phyloP scores from a whole-genome alignment of 2,888 invertebrate genomes.

The Spisula subtruncata region DNA sequence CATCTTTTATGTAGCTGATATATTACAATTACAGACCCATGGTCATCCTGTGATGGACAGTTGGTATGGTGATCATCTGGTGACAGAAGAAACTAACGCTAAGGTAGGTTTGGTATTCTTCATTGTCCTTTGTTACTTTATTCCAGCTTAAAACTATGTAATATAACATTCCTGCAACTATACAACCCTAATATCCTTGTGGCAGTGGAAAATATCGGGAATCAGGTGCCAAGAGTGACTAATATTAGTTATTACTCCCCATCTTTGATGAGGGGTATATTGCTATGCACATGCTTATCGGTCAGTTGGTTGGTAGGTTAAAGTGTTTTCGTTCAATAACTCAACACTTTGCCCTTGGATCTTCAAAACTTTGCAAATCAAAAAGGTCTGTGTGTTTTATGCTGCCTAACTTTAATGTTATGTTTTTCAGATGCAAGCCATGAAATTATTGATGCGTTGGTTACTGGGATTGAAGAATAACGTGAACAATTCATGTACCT shows the following conservation, averaged over 20 bases:
- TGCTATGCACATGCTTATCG: too few species aligned
- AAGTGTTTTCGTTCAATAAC: too few species aligned
- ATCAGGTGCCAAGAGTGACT: too few species aligned
- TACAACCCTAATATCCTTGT: too few species aligned
- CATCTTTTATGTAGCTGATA: not conserved
- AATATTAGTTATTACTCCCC: too few species aligned
- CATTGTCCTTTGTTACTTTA: not conserved
- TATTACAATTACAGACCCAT: conserved; percentile 75
- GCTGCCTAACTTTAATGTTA: not conserved
- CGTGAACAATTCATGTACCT: conserved; percentile 83
- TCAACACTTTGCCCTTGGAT: too few species aligned
- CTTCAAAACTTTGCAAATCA: not conserved
- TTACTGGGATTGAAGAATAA: conserved; percentile 93
- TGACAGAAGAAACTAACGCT: conserved; percentile 94
- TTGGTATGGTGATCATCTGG: conserved; percentile 95
- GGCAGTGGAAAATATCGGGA: too few species aligned
- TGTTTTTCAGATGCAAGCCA: conserved; percentile 91
- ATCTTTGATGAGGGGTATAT: too few species aligned
- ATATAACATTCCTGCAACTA: too few species aligned
- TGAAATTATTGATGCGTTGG: conserved; percentile 99
- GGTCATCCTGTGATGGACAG: conserved; percentile 88
- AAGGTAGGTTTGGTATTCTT: conserved; percentile 90
- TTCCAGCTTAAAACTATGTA: too few species aligned
- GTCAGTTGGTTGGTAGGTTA: too few species aligned
- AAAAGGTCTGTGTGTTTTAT: not conserved